Evolutionary conservation across 1,140 invertebrate species (phyloP).

Genomic region (Camponotus floridanus): DNA sequence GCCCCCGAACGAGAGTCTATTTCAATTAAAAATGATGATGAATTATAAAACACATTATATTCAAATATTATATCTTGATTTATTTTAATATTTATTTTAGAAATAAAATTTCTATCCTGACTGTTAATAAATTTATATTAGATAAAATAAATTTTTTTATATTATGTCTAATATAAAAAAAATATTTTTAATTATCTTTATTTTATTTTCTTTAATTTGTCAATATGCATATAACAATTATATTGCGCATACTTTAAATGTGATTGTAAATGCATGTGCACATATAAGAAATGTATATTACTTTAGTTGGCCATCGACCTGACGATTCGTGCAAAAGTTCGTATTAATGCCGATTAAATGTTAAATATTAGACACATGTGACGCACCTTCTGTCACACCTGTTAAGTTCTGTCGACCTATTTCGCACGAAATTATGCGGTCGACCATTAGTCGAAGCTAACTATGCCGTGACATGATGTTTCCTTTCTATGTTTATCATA

Average conservation of each 20-base stretch:
- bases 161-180: not conserved
- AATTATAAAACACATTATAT: not conserved
- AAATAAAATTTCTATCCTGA: not conserved
- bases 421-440: conserved; percentile 20
- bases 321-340: conserved; percentile 27
- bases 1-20: not conserved
- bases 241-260: not conserved
- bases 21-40: not conserved
- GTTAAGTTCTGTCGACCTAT: conserved; percentile 50
- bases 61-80: no score
- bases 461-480: conserved; percentile 31
- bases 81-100: not conserved
- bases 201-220: not conserved
- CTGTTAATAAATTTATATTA: not conserved
- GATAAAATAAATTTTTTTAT: not conserved
- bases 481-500: conserved; percentile 39
- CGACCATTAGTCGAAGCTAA: conserved; percentile 20
- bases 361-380: conserved; percentile 46
- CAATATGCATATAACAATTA: not conserved
- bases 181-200: conserved; percentile 6
- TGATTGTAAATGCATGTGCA: not conserved
- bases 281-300: not conserved
- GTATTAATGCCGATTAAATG: conserved; percentile 36
- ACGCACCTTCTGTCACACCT: conserved; percentile 64
- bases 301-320: not conserved